Base-by-base conservation (phyloP, 2,888 invertebrate genomes). In the Villa cingulata region DNA sequence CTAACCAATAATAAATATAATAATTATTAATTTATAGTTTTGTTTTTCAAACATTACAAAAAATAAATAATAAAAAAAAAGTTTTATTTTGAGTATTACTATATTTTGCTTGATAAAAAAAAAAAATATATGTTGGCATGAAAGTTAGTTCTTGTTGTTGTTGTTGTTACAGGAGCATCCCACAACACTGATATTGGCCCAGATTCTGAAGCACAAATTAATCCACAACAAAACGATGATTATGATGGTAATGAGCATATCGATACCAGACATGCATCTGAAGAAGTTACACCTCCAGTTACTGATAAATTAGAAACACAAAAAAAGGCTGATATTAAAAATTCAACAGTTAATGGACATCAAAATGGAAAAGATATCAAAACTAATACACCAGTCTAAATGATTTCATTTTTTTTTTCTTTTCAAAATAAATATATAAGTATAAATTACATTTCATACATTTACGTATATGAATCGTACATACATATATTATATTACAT, bases 151-250 rank as follows among this genome's bases (percentile, higher is more conserved):
- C 66, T 68, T 67, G 54, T 54, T 53, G 54, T 54, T 53, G 75
- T 76, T 75, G 76, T 72, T 67, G 72, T 72, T 74, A 64, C 76
- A 78, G 78, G 77, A 63, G 74, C 75, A 56, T 74, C 74, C 46
- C 72, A 74, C 57, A 74, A 75, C 63, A 75, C 75, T 53, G 77
- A 78, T 62, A 72, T 77, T 57, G 61, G 69, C 55, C 77, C 77
- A 43, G 77, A 77, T 60, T 75, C 76, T 43, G 76, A 71, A 54
- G 78, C 78, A 55, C 77, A 77, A 50, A 78, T 78, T 57, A 77
- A 77, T 52, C 78, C 78, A 37, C 71, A 77, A 14, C 75, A 73
- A 38, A 69, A 74, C 20, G 68, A 67, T 27, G 75, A 76, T 54
- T 74, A 75, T 52, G 62, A 62, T 55, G 66, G 61, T 52, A 65